phyloP scores from a whole-genome alignment of 2,888 invertebrate species.

The Boloria selene region DNA sequence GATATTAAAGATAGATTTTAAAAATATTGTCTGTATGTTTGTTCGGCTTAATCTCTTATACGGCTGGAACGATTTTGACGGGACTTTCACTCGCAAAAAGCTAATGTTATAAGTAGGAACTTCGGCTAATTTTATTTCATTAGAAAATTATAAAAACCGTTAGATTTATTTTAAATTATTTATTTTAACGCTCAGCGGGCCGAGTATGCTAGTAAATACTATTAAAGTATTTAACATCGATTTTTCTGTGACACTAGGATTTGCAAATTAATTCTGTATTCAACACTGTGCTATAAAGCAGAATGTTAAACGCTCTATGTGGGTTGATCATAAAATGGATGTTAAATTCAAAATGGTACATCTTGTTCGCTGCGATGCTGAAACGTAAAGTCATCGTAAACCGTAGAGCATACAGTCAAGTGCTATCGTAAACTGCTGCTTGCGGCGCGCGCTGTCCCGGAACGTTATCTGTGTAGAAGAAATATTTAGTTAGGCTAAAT shows the following conservation, averaged over 20 bases:
- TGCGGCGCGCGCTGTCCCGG: background rate
- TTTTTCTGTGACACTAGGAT: background rate
- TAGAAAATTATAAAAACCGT: too few species aligned
- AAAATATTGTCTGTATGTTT: too few species aligned
- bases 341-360: constrained; percentile 17
- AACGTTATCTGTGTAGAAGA: background rate
- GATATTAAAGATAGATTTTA: too few species aligned
- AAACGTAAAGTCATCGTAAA: constrained; percentile 4
- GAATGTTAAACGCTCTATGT: constrained; percentile 6
- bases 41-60: too few species aligned
- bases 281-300: background rate
- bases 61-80: too few species aligned
- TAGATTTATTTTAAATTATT: too few species aligned
- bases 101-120: too few species aligned
- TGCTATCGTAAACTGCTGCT: background rate
- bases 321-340: constrained; percentile 19
- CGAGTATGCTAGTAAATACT: too few species aligned
- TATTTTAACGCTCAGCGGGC: too few species aligned
- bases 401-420: background rate
- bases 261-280: background rate
- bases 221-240: too few species aligned
- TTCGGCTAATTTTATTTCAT: too few species aligned
- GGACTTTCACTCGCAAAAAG: too few species aligned
- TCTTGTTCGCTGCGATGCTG: constrained; percentile 2
- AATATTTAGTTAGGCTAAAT: background rate